Evolutionary conservation across 2,888 invertebrate genomes (phyloP).

Genomic region (Crepidodera aurea): DNA sequence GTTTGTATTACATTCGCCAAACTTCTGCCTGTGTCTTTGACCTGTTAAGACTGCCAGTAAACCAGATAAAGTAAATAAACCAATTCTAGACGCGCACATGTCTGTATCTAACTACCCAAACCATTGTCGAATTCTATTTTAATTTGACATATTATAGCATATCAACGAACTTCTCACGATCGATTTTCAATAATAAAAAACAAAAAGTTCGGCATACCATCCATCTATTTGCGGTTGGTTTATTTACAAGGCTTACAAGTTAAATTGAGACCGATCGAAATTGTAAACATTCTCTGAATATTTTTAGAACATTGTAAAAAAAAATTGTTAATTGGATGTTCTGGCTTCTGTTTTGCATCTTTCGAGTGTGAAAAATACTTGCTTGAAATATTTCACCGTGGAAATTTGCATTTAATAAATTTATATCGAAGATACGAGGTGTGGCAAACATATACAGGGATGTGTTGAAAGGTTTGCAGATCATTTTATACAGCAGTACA

Average conservation of each 20-base stretch:
- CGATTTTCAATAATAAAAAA: conserved; percentile 6
- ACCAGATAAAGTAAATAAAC: not conserved
- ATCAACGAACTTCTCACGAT: conserved; percentile 5
- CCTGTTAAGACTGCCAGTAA: not conserved
- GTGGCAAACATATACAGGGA: not conserved
- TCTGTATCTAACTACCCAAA: not conserved
- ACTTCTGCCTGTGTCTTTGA: conserved; percentile 1
- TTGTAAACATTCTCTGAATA: conserved; percentile 23
- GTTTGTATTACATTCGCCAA: too few species aligned
- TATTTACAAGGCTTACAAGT: conserved; percentile 20
- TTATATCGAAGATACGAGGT: not conserved
- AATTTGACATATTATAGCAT: not conserved
- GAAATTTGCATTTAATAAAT: not conserved
- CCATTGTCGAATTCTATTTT: not conserved
- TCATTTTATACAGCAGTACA: too few species aligned
- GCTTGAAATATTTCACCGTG: not conserved
- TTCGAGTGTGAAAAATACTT: conserved; percentile 1
- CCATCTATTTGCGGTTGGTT: conserved; percentile 16
- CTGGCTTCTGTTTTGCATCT: conserved; percentile 9
- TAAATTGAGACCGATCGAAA: conserved; percentile 10
- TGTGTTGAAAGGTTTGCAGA: too few species aligned
- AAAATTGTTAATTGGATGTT: not conserved
- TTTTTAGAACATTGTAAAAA: conserved; percentile 20
- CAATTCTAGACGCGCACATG: not conserved
- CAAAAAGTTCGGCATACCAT: conserved; percentile 2